Base-by-base conservation (phyloP, 92 coral and sea anemone genomes). In the Meandrina meandrites region DNA sequence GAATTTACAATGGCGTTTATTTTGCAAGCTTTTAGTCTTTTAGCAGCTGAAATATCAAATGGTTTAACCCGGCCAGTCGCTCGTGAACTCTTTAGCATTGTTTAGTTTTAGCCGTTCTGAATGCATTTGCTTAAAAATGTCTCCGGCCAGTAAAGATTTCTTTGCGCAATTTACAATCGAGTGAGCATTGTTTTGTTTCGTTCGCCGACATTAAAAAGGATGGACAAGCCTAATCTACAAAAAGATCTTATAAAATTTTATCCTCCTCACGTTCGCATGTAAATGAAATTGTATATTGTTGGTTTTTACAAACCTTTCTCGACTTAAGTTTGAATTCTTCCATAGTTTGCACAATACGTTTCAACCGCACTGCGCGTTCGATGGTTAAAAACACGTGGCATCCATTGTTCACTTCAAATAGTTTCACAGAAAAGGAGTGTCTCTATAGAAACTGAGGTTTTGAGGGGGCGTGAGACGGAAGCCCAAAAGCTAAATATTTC, bases 311-410 rank as follows among this genome's bases (percentile, higher is more conserved):
- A 34, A 73, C 6, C 12, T 34, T 27, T 0, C 5, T 68, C 73
- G 36, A 30, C 19, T 37, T 7, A 34, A 73, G 47, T 35, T 66
- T 40, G 11, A 66, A 81, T 40, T 81, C 36, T 66, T 81, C 34
- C 40, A 3, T 37, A 27, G 73, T 81, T 81, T 64, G 42, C 75
- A 42, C 75, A 64, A 64, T 17, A 28, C 53, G 22, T 67, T 53
- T 34, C 50, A 27, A 66, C 48, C 71, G 48, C 66, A 28, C 28
- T 16, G 24, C 19, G 34, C 58, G 85, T 32, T 79, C 50, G 78
- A 27, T 68, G 21, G 40, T 68, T 70, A 17, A 12, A 32, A 35
- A 77, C 88, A 85, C 88, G 82, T 85, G 81, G 88, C 67, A 11
- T 56, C 45, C 15, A 60, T 85, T 85, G 88, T 85, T 85, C 18